Evolutionary conservation across 2,113 vertebrate species (phyloP), one percentile per base, ranked within the genome.

Genomic region (Myotis yumanensis): DNA sequence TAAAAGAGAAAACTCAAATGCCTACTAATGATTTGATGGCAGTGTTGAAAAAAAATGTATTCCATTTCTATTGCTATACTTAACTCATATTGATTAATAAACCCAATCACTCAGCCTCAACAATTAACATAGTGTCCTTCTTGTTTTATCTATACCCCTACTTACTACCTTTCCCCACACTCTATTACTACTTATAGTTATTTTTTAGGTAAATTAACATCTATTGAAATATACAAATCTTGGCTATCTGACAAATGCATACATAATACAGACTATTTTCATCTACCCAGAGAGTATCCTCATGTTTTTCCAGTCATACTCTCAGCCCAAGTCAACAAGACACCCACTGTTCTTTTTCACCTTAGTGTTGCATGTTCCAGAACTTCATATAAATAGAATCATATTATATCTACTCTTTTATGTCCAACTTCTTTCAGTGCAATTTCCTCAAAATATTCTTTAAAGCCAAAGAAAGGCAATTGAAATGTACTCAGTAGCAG

Each of bases 401-500:
- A 94, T 37, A 79, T 11, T 66, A 5, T 28, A 93, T 92, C 86
- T 82, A 89, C 5, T 90, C 16, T 90, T 77, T 86, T 71, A 66
- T 28, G 7, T 82, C 30, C 95, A 15, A n/a, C 16, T 94, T 76
- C 32, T 93, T 95, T 94, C 20, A 90, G 54, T 14, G 37, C 68
- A 87, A 92, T 68, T 11, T 64, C 43, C 80, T 95, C 57, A 90
- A 96, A 96, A 40, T 73, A 93, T 72, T 68, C 46, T 82, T 95
- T 90, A 92, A 95, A 89, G 48, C 10, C 66, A 90, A 91, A 93
- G 28, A 84, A 96, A 96, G 7, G 9, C 87, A 66, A 81, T 32
- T 10, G 32, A 85, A 86, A 81, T 72, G 81, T 23, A 85, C 11
- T 94, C n/a, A 92, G 15, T 11, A 82, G 46, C 16, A 92, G 25